A percentile compares a stretch with the other conserved stretches of the same genome.
Evolutionary conservation across 2,113 vertebrate genomes (phyloP).

Genomic region (Tachysurus fulvidraco): DNA sequence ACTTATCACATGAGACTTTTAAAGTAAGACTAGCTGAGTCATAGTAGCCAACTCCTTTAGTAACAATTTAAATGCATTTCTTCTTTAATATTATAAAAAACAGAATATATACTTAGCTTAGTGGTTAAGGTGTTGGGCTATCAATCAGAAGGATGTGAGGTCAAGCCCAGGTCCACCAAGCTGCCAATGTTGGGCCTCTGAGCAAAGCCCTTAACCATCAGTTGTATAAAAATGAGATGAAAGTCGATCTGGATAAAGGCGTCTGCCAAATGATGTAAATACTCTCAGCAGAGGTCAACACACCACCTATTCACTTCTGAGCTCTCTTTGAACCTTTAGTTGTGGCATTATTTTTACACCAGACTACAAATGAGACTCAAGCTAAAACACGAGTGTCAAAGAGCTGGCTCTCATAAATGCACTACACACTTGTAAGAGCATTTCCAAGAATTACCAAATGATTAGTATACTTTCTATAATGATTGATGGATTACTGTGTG

Average conservation of each 20-base stretch:
- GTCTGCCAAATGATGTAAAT: too few relatives aligned
- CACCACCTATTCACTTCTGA: neutral
- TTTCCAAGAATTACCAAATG: neutral
- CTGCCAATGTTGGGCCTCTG: too few relatives aligned
- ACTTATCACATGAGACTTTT: neutral
- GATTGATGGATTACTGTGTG: neutral
- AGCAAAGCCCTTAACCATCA: too few relatives aligned
- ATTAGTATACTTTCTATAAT: neutral
- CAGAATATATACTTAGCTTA: neutral
- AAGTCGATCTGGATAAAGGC: too few relatives aligned
- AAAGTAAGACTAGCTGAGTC: neutral
- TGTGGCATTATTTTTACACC: neutral
- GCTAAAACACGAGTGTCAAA: neutral
- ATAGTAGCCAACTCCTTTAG: neutral
- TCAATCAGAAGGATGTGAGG: too few relatives aligned
- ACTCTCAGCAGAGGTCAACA: neutral
- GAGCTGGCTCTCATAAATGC: neutral
- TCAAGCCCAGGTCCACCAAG: too few relatives aligned
- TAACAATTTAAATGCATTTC: neutral
- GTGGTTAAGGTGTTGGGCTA: too few relatives aligned
- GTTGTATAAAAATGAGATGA: too few relatives aligned
- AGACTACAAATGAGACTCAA: neutral
- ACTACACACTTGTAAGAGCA: neutral
- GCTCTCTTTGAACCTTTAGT: slow-evolving; percentile 13
- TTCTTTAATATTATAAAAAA: neutral